Conservation (phyloP, 2,113 vertebrate species). For the Mesitornis unicolor region DNA sequence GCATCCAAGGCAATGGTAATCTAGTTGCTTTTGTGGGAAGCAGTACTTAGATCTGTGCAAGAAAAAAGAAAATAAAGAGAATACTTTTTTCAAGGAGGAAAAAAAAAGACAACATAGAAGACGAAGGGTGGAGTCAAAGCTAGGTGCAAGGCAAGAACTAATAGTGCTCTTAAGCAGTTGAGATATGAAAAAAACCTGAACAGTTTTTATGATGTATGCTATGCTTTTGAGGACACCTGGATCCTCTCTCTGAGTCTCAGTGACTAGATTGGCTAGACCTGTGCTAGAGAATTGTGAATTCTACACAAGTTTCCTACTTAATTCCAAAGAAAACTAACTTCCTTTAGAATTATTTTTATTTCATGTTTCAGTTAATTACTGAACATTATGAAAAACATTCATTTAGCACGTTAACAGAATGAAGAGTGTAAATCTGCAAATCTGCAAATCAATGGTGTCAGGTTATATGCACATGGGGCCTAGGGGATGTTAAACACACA, state of each 20-base stretch:
- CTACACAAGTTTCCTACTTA: neutral
- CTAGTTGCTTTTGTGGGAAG: neutral
- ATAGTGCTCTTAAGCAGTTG: neutral
- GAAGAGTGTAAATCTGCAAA: neutral
- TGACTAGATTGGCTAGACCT: neutral
- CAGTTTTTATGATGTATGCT: neutral
- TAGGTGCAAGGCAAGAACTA: neutral
- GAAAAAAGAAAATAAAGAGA: neutral
- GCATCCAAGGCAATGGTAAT: neutral
- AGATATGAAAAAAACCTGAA: neutral
- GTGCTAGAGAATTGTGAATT: neutral
- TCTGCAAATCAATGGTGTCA: neutral
- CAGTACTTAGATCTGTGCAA: neutral
- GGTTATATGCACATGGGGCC: neutral
- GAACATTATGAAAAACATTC: neutral
- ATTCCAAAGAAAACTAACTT: neutral
- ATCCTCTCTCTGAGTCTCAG: neutral
- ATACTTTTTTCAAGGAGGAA: neutral
- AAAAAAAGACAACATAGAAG: neutral
- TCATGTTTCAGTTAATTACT: neutral
- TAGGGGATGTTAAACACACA: neutral
- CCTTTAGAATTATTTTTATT: neutral
- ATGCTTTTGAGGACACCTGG: neutral
- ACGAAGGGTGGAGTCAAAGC: fast-evolving
- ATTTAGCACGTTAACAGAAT: neutral